Percentiles rank a stretch among this genome's conserved stretches.
Evolutionary conservation across 2,888 invertebrate genomes (phyloP).

Genomic region (Heliconius hortense): DNA sequence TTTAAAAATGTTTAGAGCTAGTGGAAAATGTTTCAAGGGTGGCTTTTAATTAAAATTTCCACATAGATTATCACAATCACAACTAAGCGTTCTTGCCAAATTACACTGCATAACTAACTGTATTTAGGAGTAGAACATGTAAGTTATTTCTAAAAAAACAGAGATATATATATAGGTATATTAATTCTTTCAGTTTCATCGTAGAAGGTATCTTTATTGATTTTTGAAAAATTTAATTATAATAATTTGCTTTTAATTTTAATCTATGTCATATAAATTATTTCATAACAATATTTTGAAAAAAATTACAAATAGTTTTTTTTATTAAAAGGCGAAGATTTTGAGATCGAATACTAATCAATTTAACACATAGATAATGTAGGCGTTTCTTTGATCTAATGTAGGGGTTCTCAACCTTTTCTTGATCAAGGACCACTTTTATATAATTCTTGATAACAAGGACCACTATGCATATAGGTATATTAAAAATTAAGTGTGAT

Average conservation of each 20-base stretch:
- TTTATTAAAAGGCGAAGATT: too few relatives aligned
- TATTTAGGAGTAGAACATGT: background rate
- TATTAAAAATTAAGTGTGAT: too few relatives aligned
- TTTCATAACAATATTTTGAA: too few relatives aligned
- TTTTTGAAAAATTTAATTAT: too few relatives aligned
- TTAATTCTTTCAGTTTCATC: background rate
- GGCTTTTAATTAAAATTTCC: constrained; percentile 12
- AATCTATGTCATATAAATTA: too few relatives aligned
- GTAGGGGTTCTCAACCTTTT: too few relatives aligned
- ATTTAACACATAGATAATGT: background rate
- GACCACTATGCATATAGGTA: too few relatives aligned
- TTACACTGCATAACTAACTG: constrained; percentile 5
- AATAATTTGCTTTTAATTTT: too few relatives aligned
- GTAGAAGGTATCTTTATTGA: background rate
- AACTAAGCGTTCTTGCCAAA: constrained; percentile 23
- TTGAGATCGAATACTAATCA: too few relatives aligned
- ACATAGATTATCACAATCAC: constrained; percentile 21
- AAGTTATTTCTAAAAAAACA: background rate
- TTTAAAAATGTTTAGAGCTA: background rate
- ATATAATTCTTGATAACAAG: too few relatives aligned
- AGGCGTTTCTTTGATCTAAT: background rate
- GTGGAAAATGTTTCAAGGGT: constrained; percentile 1
- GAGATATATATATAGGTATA: background rate
- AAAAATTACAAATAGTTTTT: too few relatives aligned
- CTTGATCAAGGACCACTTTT: too few relatives aligned